Base-by-base conservation (phyloP, 2,888 invertebrate genomes). In the Cerastoderma edule region DNA sequence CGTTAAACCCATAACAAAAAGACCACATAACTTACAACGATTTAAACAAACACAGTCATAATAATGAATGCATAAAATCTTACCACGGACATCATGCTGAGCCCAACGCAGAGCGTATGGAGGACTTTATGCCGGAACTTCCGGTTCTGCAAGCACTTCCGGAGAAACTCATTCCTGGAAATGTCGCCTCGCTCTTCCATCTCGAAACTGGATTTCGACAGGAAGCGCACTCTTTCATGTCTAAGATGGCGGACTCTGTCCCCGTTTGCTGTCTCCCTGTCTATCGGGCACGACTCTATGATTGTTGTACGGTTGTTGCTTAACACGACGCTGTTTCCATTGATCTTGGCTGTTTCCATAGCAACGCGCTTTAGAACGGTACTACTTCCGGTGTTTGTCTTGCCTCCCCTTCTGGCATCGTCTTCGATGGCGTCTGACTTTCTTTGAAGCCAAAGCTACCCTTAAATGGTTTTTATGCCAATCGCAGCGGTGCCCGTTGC, bases 41-140 rank as follows among this genome's bases (percentile, higher is more conserved):
- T n/a, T n/a, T n/a, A n/a, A n/a, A n/a, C n/a, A n/a, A n/a, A n/a
- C n/a, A n/a, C n/a, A n/a, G n/a, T n/a, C n/a, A n/a, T n/a, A n/a
- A n/a, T n/a, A n/a, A n/a, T n/a, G n/a, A n/a, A n/a, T n/a, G n/a
- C n/a, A n/a, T n/a, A n/a, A n/a, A n/a, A n/a, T 44, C 46, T 65
- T 28, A 65, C 65, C 65, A 65, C 30, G 2, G 65, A 27, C n/a
- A 65, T 65, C 65, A 65, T 65, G 48, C 46, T 65, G 22, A 46
- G 48, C 13, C 46, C 46, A 46, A 65, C 65, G 30, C 65, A 65
- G n/a, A 65, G 30, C 30, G 65, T 65, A 22, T 65, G 65, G 28
- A 65, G 30, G 1, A 46, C 65, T 48, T 48, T 28, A 30, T 65
- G 65, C 19, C 65, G 46, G 39, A 39, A 60, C 22, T 60, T 60